These are phyloP conservation scores for Sebastes schlegelii DNA, from an alignment of 2,113 vertebrate genomes.

Conservation along the genomic window DNA sequence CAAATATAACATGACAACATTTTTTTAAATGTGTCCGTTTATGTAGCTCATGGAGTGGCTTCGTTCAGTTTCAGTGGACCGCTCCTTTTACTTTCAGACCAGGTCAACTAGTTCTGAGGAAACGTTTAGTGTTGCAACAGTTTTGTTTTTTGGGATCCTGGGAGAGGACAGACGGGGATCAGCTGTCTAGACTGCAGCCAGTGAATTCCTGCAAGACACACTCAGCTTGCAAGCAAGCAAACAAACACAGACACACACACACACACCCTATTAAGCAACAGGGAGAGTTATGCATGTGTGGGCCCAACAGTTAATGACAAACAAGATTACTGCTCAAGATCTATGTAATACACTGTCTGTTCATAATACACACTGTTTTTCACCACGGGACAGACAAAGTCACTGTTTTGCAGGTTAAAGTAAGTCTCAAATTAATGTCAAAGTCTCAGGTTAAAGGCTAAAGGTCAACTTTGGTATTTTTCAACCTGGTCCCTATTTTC, in stretches of 20 bases:
- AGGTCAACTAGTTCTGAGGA: neutral
- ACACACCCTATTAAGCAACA: neutral
- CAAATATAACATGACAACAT: no score
- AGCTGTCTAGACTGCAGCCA: constrained; percentile 77
- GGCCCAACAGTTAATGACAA: neutral
- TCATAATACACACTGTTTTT: no score
- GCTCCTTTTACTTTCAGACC: neutral
- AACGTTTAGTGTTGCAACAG: constrained; percentile 1
- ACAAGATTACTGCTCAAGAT: no score
- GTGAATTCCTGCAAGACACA: constrained; percentile 62
- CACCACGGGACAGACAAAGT: no score
- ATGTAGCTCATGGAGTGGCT: neutral
- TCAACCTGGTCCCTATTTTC: neutral
- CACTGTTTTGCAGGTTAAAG: no score
- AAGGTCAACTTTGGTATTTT: no score
- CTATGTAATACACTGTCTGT: no score
- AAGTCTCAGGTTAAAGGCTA: no score
- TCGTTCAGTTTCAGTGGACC: neutral
- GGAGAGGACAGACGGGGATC: constrained; percentile 65
- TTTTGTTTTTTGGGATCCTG: constrained; percentile 15
- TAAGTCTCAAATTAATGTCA: no score
- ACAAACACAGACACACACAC: constrained; percentile 10
- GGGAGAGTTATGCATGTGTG: neutral
- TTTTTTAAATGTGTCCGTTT: neutral
- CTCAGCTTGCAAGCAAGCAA: constrained; percentile 7